Evolutionary conservation across 1,140 invertebrate species (phyloP).

Genomic region (Lineus longissimus): DNA sequence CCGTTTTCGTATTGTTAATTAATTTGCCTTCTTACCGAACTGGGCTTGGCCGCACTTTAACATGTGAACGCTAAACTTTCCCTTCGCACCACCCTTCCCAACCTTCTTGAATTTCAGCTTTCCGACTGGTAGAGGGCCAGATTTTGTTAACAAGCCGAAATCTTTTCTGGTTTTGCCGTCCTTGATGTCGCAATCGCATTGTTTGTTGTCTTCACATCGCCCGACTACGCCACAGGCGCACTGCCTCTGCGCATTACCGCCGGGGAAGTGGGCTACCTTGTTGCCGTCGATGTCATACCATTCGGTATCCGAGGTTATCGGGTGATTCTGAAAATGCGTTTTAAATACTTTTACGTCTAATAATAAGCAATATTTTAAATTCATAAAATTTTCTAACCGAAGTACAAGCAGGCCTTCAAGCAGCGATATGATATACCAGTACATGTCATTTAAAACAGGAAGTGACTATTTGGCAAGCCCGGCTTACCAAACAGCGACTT

Average conservation of each 20-base stretch:
- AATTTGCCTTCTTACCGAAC: no score
- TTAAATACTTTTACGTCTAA: no score
- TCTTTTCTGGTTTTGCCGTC: neutral
- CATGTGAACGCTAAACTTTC: neutral
- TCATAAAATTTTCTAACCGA: no score
- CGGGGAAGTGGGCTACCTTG: neutral
- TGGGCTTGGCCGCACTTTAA: neutral
- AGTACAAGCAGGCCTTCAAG: no score
- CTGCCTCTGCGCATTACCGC: neutral
- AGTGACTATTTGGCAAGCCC: no score
- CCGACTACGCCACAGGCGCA: neutral
- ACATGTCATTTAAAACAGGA: no score
- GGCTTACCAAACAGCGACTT: no score
- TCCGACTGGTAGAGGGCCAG: neutral
- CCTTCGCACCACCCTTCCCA: neutral
- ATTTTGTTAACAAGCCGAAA: neutral
- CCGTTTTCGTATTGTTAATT: no score
- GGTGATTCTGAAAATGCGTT: no score
- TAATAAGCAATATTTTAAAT: no score
- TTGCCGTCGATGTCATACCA: neutral
- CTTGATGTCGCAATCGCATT: neutral
- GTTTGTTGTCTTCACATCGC: neutral
- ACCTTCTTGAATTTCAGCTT: neutral
- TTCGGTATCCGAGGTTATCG: neutral
- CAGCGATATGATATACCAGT: no score